Evolutionary conservation across 2,113 vertebrate species (phyloP), one percentile per base, ranked within the genome.

Genomic region (Silurus glanis): DNA sequence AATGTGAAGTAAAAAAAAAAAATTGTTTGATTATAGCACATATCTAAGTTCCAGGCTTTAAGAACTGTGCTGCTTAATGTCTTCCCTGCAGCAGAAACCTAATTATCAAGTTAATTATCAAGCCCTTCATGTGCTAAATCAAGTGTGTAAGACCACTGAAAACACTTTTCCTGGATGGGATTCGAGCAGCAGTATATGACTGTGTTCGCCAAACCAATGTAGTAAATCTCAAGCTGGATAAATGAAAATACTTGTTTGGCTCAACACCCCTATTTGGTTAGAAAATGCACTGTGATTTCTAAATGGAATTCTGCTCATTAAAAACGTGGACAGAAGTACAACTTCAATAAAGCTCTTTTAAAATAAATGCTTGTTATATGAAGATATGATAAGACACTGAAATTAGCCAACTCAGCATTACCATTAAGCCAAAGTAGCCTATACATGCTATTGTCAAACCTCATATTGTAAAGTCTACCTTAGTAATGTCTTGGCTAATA

Each of bases 41-140:
- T 28, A 58, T 72, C 75, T 67, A 49, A 37, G 19, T 49, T 59
- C 56, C 71, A 75, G 21, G 47, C 37, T 10, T 75, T 74, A 9
- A 45, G 78, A 80, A 82, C 59, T 64, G 45, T 59, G 49, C 12
- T 49, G 80, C 37, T 81, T 64, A 82, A 82, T 82, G 80, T 80
- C 78, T 59, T 80, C 55, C 78, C 55, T 80, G 25, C 80, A 82
- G 80, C 80, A 8, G 49, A 82, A 82, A 82, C 21, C 80, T 82
- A 82, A 82, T 82, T 82, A 82, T 64, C 58, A 64, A 82, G 80
- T 82, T 82, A 82, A 82, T 82, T 82, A 82, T 82, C 59, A 62
- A 82, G 59, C 59, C 45, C 59, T 64, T 82, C 59, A 16, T 82
- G 80, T 82, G 58, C 80, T 64, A 64, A 61, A 82, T 82, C 80